phyloP scores from a whole-genome alignment of 1,140 invertebrate species.

The Nasonia longicornis region DNA sequence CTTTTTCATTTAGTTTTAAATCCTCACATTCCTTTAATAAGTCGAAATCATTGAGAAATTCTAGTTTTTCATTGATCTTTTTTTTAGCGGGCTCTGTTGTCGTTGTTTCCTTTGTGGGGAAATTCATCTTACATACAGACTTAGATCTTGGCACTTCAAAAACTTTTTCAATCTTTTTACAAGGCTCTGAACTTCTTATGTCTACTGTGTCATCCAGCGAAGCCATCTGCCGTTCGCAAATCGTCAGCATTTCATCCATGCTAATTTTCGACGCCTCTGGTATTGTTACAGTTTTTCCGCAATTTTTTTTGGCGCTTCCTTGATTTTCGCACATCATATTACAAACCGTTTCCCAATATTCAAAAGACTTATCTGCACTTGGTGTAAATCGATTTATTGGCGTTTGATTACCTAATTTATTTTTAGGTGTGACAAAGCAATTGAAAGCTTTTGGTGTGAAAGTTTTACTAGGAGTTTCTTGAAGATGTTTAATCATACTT shows the following conservation, averaged over 20 bases:
- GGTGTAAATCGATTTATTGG: conserved; percentile 41
- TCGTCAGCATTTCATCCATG: conserved; percentile 45
- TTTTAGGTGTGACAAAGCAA: conserved; percentile 25
- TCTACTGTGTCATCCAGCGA: conserved; percentile 45
- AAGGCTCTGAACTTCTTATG: conserved; percentile 41
- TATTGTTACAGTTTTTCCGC: conserved; percentile 27
- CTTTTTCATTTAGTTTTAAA: background rate
- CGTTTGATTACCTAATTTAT: background rate
- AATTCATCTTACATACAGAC: conserved; percentile 23
- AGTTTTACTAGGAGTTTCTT: background rate
- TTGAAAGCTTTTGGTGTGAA: conserved; percentile 8
- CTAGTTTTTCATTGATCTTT: conserved; percentile 13
- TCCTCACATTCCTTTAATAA: background rate
- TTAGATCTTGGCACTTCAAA: conserved; percentile 26
- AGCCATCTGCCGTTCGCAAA: conserved; percentile 54
- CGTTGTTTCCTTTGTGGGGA: background rate
- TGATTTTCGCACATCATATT: conserved; percentile 48
- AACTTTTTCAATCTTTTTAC: conserved; percentile 30
- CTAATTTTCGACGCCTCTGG: conserved; percentile 36
- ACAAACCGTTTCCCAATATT: conserved; percentile 52
- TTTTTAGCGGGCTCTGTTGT: background rate
- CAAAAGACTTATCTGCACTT: conserved; percentile 51
- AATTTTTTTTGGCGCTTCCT: background rate
- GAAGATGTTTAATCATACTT: background rate
- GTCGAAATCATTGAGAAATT: background rate